Percentiles rank a stretch among this genome's conserved stretches.
Conservation (phyloP, 2,888 invertebrate genomes). For the Pomacea canaliculata region DNA sequence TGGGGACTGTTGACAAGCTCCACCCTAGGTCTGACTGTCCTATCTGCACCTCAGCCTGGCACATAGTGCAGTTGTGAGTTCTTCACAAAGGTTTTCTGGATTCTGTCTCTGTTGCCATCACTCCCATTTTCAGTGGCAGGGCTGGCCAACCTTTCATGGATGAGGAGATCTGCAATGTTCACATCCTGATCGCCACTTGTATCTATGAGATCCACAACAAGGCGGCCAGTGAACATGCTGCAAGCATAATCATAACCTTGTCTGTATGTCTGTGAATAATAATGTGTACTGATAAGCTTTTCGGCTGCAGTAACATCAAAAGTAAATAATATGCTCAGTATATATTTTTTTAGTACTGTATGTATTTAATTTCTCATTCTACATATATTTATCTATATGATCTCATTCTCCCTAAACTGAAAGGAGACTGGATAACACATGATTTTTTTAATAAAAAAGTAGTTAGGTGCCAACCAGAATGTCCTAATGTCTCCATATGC, state of each 20-base stretch:
- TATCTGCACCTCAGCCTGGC: too few relatives aligned
- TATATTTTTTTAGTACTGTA: neutral
- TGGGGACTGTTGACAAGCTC: too few relatives aligned
- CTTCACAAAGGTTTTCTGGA: neutral
- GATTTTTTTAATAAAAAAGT: too few relatives aligned
- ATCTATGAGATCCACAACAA: constrained; percentile 52
- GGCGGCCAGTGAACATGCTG: constrained; percentile 47
- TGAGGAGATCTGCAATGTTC: constrained; percentile 76
- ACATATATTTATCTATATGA: neutral
- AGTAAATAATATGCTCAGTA: neutral
- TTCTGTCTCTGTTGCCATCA: constrained; percentile 2
- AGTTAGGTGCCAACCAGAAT: too few relatives aligned
- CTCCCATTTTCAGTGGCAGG: constrained; percentile 2
- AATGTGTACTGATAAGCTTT: constrained; percentile 4
- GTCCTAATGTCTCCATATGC: too few relatives aligned
- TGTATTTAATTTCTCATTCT: neutral
- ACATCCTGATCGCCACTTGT: constrained; percentile 68
- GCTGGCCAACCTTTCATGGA: constrained; percentile 75
- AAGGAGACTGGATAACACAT: too few relatives aligned
- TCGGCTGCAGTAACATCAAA: neutral
- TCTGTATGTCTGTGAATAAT: neutral
- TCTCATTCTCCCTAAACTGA: too few relatives aligned
- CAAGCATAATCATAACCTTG: constrained; percentile 12
- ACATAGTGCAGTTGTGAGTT: too few relatives aligned
- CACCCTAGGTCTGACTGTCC: too few relatives aligned